A percentile compares a stretch with the other conserved stretches of the same genome.
Conservation (phyloP, 2,888 invertebrate species). For the Quadroppia sp. region DNA sequence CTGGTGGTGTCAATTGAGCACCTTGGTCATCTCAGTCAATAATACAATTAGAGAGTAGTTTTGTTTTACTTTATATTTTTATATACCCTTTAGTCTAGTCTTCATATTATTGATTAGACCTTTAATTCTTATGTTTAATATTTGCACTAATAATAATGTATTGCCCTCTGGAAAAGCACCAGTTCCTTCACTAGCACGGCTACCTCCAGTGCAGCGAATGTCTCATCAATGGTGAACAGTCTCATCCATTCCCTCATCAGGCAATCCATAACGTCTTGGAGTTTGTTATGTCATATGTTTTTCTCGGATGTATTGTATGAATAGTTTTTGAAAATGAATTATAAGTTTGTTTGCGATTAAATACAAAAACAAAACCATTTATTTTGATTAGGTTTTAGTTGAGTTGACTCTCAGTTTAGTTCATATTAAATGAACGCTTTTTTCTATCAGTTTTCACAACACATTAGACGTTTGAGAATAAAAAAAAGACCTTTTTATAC, state of each 20-base stretch:
- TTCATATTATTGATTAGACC: not conserved
- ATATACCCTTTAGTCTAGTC: not conserved
- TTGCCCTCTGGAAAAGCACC: not conserved
- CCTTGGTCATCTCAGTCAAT: not conserved
- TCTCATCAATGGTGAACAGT: not conserved
- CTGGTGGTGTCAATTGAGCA: too few species aligned
- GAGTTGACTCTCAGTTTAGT: not conserved
- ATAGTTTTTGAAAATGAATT: not conserved
- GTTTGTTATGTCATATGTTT: not conserved
- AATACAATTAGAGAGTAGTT: not conserved
- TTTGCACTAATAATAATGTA: conserved; percentile 18
- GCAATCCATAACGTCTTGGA: not conserved
- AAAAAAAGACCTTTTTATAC: not conserved
- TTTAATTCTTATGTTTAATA: not conserved
- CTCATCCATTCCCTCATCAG: not conserved
- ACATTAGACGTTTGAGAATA: not conserved
- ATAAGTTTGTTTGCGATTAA: too few species aligned
- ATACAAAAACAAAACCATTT: not conserved
- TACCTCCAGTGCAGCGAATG: not conserved
- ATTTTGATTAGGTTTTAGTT: conserved; percentile 1
- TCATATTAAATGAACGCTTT: not conserved
- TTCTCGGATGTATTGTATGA: not conserved
- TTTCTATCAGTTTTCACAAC: not conserved
- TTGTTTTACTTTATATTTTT: not conserved
- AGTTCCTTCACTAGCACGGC: not conserved